Conservation (phyloP, 2,113 vertebrate genomes). For the Nycticebus coucang region DNA sequence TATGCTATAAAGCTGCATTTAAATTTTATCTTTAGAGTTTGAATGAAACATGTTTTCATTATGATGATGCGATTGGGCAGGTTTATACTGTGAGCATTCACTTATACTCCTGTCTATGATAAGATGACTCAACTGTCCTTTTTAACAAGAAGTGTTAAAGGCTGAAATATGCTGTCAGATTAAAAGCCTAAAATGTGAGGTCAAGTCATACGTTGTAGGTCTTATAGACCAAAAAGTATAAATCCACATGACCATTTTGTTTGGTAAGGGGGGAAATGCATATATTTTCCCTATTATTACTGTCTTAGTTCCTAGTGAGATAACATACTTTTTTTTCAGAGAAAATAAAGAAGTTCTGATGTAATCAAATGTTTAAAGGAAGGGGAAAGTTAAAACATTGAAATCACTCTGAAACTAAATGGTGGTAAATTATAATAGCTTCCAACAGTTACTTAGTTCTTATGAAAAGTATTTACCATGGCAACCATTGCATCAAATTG, state of each 20-base stretch:
- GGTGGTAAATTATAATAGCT: slow-evolving; percentile 71
- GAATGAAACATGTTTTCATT: background rate
- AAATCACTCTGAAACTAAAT: slow-evolving; percentile 73
- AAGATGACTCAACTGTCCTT: background rate
- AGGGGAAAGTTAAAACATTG: slow-evolving; percentile 58
- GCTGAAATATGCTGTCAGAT: background rate
- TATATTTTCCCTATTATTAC: slow-evolving; percentile 33
- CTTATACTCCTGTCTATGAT: background rate
- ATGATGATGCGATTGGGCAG: background rate
- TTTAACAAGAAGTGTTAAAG: background rate
- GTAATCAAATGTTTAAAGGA: background rate
- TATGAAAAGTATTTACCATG: slow-evolving; percentile 81
- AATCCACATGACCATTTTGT: slow-evolving; percentile 49
- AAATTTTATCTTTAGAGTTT: slow-evolving; percentile 29
- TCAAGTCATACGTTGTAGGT: background rate
- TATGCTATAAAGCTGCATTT: background rate
- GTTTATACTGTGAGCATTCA: background rate
- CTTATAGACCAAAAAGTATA: background rate
- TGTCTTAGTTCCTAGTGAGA: slow-evolving; percentile 1
- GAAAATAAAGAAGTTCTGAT: slow-evolving; percentile 38
- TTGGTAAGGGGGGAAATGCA: background rate
- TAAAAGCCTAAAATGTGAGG: background rate
- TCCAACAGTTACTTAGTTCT: slow-evolving; percentile 77
- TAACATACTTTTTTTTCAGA: background rate
- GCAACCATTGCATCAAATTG: slow-evolving; percentile 74